A percentile compares a stretch with the other conserved stretches of the same genome.
Evolutionary conservation across 1,140 invertebrate genomes (phyloP).

Genomic region (Anoplolepis gracilipes): DNA sequence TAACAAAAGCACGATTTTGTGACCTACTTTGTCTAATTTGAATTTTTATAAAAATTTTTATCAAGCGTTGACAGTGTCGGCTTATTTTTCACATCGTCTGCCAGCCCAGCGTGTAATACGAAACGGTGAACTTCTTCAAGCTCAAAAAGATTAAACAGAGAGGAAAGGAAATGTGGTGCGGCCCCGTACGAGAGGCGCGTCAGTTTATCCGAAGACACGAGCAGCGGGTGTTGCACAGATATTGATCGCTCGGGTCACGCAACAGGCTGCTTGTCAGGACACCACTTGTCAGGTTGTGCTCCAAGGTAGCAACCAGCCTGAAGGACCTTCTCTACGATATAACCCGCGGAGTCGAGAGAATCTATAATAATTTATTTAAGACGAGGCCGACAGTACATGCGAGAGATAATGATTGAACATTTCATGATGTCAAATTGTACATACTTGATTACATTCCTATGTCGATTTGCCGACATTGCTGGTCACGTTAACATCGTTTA

Average conservation of each 20-base stretch:
- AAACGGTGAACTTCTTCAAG: background rate
- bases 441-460: background rate
- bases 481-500: background rate
- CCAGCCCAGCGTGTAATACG: background rate
- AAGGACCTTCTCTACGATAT: constrained; percentile 59
- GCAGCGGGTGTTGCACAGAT: constrained; percentile 74
- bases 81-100: constrained; percentile 13
- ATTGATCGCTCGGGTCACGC: constrained; percentile 81
- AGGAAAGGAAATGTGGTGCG: constrained; percentile 21
- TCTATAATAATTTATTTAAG: constrained; percentile 64
- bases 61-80: background rate
- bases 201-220: constrained; percentile 52
- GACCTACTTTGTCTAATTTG: background rate
- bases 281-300: constrained; percentile 70
- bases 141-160: constrained; percentile 25
- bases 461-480: constrained; percentile 18
- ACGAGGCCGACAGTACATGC: background rate
- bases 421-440: background rate
- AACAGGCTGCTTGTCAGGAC: constrained; percentile 81
- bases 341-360: constrained; percentile 34
- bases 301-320: constrained; percentile 58
- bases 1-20: background rate
- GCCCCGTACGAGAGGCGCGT: background rate
- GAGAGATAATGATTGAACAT: constrained; percentile 22
- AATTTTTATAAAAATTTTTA: background rate